Conservation (phyloP, 2,888 invertebrate genomes). For the Merodon equestris region DNA sequence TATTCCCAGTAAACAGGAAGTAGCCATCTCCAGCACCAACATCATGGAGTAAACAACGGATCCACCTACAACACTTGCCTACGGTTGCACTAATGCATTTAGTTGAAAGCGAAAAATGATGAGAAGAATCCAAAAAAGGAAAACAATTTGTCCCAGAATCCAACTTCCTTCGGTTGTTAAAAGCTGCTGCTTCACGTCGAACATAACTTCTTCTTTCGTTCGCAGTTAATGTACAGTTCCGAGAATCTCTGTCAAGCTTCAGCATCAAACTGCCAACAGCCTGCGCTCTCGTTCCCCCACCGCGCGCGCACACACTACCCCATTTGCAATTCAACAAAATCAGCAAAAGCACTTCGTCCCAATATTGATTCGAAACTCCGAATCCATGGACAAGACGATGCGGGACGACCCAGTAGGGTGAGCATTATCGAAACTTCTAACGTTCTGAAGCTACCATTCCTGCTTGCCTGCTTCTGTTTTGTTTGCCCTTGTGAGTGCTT, state of each 20-base stretch:
- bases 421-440: no score
- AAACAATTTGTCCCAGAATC: no score
- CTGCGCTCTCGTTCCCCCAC: constrained; percentile 39
- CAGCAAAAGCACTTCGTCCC: constrained; percentile 50
- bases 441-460: constrained; percentile 17
- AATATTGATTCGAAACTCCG: constrained; percentile 38
- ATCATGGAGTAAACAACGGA: no score
- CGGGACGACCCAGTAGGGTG: no score
- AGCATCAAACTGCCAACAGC: constrained; percentile 6
- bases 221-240: constrained; percentile 37
- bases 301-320: constrained; percentile 14
- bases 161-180: constrained; percentile 13
- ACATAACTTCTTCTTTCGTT: constrained; percentile 28
- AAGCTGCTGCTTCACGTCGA: constrained; percentile 18
- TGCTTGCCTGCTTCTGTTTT: constrained; percentile 26
- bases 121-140: no score
- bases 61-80: no score
- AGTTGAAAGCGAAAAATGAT: no score
- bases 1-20: no score
- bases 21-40: no score
- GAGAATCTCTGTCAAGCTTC: no score
- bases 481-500: constrained; percentile 55
- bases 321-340: constrained; percentile 13
- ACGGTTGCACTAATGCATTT: no score
- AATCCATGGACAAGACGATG: no score